Base-by-base conservation (phyloP, 2,113 vertebrate species). In the Crotophaga sulcirostris region DNA sequence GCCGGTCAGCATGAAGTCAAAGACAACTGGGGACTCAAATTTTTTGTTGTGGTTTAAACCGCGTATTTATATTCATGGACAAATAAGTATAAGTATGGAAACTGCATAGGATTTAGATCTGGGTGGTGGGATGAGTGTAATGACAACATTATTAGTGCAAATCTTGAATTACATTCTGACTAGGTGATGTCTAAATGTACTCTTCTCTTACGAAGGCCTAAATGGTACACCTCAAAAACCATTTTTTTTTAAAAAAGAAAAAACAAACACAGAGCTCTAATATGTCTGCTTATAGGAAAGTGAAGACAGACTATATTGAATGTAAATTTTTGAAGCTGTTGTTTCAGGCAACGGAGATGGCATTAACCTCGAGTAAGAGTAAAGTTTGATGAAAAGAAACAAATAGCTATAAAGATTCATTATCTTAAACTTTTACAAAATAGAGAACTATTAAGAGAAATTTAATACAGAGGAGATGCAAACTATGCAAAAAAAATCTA, bases 181-280 rank as follows among this genome's bases (percentile, higher is more conserved):
- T 58, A 17, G 16, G 6, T 56, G 8, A 33, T 82, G 34, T 25
- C 20, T 78, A 45, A 78, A 60, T 82, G 66, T 90, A 5, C 2
- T 11, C 7, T 72, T 58, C 16, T 25, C 13, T 77, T 45, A 42
- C 36, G 6, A 67, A 47, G 7, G 14, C 4, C 5, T 44, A 66
- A 70, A 54, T 28, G 3, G 5, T 23, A 34, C 7, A 44, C 3
- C 7, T 49, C 14, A 69, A 68, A 68, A 85, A 58, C n/a, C 7
- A 74, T 14, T 42, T 42, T 42, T 42, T n/a, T 10, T 26, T 31
- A 18, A 55, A 56, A 36, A 34, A 59, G 19, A 4, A 34, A 28
- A n/a, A 40, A 31, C 47, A 13, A 5, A 13, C n/a, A 10, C 0
- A 0, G 13, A 36, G 11, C 5, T 63, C 11, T 66, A n/a, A 44